Conservation (phyloP, 2,113 vertebrate species). For the Colius striatus region DNA sequence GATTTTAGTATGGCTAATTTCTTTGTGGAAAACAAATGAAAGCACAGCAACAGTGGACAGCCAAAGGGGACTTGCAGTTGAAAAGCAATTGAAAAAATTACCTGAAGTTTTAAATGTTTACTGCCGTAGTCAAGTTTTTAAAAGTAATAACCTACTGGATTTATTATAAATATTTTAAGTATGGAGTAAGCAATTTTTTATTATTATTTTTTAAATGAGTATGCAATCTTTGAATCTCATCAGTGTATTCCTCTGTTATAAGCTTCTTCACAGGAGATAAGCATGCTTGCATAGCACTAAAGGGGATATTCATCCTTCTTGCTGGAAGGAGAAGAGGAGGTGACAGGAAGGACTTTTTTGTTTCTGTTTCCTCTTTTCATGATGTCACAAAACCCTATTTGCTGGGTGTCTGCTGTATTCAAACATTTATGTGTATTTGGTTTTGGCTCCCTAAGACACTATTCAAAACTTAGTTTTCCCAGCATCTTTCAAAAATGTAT, state of each 20-base stretch:
- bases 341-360: not conserved
- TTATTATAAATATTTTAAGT: not conserved
- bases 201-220: not conserved
- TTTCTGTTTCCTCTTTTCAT: not conserved
- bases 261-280: not conserved
- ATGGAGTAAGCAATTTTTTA: not conserved
- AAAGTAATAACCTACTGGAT: not conserved
- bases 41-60: not conserved
- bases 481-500: not conserved
- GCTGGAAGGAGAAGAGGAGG: not conserved
- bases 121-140: not conserved
- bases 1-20: not conserved
- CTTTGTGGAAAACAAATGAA: not conserved
- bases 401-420: not conserved
- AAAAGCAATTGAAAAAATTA: not conserved
- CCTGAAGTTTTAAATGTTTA: not conserved
- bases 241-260: not conserved
- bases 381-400: not conserved
- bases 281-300: not conserved
- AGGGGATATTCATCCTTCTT: not conserved
- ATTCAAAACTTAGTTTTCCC: not conserved
- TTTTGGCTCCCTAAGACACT: not conserved
- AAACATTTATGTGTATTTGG: not conserved
- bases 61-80: not conserved
- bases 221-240: not conserved